These are phyloP conservation scores for Parotocinclus haroldoi DNA, from an alignment of 2,797 vertebrate genomes.

Conservation along the genomic window DNA sequence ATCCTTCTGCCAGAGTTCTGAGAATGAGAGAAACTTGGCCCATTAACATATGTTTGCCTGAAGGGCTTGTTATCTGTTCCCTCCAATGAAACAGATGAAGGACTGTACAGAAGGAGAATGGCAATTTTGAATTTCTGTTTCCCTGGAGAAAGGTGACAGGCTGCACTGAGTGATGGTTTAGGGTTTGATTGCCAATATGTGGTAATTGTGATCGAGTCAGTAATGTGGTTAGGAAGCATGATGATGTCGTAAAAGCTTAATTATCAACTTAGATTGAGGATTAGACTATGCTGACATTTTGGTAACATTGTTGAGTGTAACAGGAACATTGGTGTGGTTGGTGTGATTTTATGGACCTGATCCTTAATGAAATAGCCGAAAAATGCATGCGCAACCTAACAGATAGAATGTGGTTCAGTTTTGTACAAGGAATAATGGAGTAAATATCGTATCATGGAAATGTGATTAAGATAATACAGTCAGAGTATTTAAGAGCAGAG, in stretches of 20 bases:
- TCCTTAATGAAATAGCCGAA: too few species aligned
- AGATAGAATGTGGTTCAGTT: too few species aligned
- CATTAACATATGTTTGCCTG: conserved; percentile 19
- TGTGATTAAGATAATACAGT: too few species aligned
- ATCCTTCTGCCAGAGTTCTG: conserved; percentile 5
- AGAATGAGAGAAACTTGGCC: conserved; percentile 1
- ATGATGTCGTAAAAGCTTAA: conserved; percentile 43
- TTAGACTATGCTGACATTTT: conserved; percentile 32
- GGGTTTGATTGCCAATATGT: conserved; percentile 62
- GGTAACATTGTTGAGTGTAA: conserved; percentile 42
- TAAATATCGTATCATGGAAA: too few species aligned
- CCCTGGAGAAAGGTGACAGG: conserved; percentile 10
- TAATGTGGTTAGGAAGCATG: conserved; percentile 29
- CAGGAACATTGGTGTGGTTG: not conserved
- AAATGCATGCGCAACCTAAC: too few species aligned
- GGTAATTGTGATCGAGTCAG: conserved; percentile 44
- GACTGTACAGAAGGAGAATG: conserved; percentile 21
- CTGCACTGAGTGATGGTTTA: conserved; percentile 44
- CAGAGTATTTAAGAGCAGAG: too few species aligned
- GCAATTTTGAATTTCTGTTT: conserved; percentile 21
- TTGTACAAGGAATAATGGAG: too few species aligned
- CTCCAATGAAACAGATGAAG: conserved; percentile 23
- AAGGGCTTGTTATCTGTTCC: conserved; percentile 25
- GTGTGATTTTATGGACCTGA: too few species aligned
- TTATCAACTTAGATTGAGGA: conserved; percentile 37